Conservation (phyloP, 2,888 invertebrate genomes). For the Proisotoma minuta region DNA sequence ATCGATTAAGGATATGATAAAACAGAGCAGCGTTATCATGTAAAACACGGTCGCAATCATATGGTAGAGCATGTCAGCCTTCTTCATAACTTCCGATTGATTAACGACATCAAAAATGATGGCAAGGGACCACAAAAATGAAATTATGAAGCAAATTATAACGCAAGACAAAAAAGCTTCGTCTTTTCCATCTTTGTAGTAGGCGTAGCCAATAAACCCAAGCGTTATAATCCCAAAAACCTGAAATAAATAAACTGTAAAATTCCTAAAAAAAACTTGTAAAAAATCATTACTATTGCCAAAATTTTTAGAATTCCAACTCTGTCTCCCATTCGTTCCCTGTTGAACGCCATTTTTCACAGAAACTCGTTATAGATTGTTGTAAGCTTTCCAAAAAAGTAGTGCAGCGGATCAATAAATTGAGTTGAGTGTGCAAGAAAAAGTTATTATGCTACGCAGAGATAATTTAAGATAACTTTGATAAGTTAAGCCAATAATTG, state of each 20-base stretch:
- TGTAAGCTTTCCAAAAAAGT: no score
- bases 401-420: no score
- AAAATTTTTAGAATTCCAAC: not conserved
- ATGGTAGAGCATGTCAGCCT: slow-evolving; percentile 27
- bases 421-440: no score
- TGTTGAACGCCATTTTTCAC: not conserved
- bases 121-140: slow-evolving; percentile 25
- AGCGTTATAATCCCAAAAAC: slow-evolving; percentile 26
- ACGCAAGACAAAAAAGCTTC: slow-evolving; percentile 27
- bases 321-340: not conserved
- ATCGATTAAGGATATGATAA: slow-evolving; percentile 18
- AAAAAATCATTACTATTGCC: slow-evolving; percentile 2
- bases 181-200: slow-evolving; percentile 7
- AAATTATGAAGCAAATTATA: slow-evolving; percentile 30
- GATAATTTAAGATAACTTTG: no score
- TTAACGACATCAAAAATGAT: slow-evolving; percentile 18
- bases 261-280: not conserved
- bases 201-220: slow-evolving; percentile 28
- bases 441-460: no score
- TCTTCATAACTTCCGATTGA: slow-evolving; percentile 11
- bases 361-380: no score
- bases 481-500: no score
- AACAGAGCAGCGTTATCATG: slow-evolving; percentile 21
- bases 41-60: slow-evolving; percentile 28
- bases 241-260: slow-evolving; percentile 1